phyloP scores from a whole-genome alignment of 2,797 vertebrate species.

The Etheostoma nigrum region DNA sequence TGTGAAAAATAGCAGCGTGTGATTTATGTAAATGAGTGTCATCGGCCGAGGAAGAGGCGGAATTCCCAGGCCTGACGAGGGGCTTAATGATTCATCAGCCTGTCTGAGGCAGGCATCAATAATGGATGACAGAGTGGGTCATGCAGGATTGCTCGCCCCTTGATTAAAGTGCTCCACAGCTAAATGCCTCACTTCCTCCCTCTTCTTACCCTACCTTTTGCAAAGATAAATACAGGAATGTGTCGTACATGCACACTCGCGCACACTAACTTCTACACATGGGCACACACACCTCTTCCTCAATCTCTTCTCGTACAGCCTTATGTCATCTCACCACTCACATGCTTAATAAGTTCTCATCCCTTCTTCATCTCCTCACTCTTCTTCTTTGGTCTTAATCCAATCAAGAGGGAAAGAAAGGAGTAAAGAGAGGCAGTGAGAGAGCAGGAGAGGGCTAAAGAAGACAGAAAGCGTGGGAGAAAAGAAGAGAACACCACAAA shows the following conservation, averaged over 20 bases:
- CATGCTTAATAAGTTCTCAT: constrained; percentile 75
- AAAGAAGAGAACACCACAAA: constrained; percentile 67
- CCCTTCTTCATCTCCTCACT: constrained; percentile 68
- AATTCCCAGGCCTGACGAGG: constrained; percentile 84
- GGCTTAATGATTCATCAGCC: constrained; percentile 86
- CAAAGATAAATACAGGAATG: constrained; percentile 63
- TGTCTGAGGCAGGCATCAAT: constrained; percentile 83
- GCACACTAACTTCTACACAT: constrained; percentile 28
- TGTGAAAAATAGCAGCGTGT: constrained; percentile 74
- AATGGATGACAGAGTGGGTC: constrained; percentile 84
- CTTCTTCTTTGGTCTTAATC: constrained; percentile 78
- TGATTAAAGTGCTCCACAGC: constrained; percentile 84
- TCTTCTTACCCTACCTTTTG: constrained; percentile 64
- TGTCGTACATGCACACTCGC: constrained; percentile 15
- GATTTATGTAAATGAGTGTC: constrained; percentile 83
- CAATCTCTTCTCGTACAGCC: constrained; percentile 61
- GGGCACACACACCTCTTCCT: constrained; percentile 47
- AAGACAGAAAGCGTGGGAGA: constrained; percentile 52
- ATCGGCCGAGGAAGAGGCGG: constrained; percentile 74
- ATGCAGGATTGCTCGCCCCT: constrained; percentile 81
- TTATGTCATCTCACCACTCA: constrained; percentile 78
- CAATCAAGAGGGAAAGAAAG: constrained; percentile 61
- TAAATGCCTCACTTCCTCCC: constrained; percentile 81
- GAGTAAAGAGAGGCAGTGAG: constrained; percentile 8
- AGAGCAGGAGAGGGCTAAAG: not conserved